Evolutionary conservation across 2,797 vertebrate genomes (phyloP), one percentile per base, ranked within the genome.

Genomic region (Micromesistius poutassou): DNA sequence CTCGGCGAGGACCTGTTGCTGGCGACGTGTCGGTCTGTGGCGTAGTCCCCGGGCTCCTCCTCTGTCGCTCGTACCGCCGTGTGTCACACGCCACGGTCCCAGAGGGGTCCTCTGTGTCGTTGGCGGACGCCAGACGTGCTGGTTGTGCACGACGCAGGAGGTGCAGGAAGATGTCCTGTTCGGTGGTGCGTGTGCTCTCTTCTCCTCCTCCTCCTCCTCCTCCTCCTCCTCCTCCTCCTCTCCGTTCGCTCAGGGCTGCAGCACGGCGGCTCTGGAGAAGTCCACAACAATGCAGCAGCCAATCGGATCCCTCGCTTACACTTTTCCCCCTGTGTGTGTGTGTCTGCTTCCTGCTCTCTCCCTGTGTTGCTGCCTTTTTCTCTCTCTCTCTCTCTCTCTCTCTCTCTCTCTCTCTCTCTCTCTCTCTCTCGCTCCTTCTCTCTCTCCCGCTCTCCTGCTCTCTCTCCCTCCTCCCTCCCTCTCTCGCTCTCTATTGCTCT

Each of bases 251-350:
- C 80, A 6, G 42, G 66, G 71, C 77, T 25, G 42, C 84, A 79
- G 91, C 87, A 85, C 88, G 81, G 84, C 75, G 74, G 83, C 77
- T 70, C 36, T 5, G 72, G 77, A 19, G 78, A 84, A 86, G 40
- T 83, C 36, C 80, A 80, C 19, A 33, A 81, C 19, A 33, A 81
- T 86, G 85, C 82, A 19, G 76, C 81, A 78, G 74, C 83, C 79
- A 87, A 89, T 80, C 76, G 85, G 78, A 89, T 89, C 19, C 71
- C 62, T 72, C 16, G 1, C 30, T n/a, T 25, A 33, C 35, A 19
- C 31, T 13, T n/a, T 22, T n/a, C 36, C 38, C 28, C 42, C n/a
- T n/a, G n/a, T 22, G 35, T 25, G 35, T 35, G 36, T 35, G 35
- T 46, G 16, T 74, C 77, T 73, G 40, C 72, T 31, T 55, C 83